phyloP scores from a whole-genome alignment of 2,113 vertebrate genomes.

The Charadrius vociferus region DNA sequence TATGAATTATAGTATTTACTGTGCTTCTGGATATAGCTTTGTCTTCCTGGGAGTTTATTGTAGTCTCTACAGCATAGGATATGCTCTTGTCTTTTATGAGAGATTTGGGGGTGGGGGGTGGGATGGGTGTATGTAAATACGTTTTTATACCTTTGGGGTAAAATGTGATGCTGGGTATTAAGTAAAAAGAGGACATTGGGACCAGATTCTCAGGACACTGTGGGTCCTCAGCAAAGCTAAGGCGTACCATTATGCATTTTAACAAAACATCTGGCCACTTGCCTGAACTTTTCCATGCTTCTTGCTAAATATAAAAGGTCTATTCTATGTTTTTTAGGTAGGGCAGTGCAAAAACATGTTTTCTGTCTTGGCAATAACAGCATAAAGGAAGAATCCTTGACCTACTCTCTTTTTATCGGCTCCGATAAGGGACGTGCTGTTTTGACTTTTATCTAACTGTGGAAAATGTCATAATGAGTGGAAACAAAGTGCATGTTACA shows the following conservation, averaged over 20 bases:
- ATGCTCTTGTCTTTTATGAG: not conserved
- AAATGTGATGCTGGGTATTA: not conserved
- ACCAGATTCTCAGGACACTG: not conserved
- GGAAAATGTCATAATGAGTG: slow-evolving; percentile 26
- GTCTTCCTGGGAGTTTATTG: not conserved
- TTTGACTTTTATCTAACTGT: slow-evolving; percentile 47
- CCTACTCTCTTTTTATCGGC: not conserved
- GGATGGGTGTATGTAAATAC: not conserved
- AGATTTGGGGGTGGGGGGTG: not conserved
- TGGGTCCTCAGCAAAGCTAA: not conserved
- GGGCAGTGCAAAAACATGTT: slow-evolving; percentile 24
- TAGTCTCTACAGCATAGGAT: not conserved
- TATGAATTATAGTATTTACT: not conserved
- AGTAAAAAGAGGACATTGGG: not conserved
- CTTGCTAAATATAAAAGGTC: slow-evolving; percentile 54
- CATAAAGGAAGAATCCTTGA: slow-evolving; percentile 54
- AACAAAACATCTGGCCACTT: slow-evolving; percentile 24
- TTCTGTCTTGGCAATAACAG: slow-evolving; percentile 27
- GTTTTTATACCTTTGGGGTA: not conserved
- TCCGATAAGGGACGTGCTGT: not conserved
- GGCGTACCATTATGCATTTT: not conserved
- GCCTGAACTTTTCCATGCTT: slow-evolving; percentile 49
- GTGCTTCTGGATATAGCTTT: not conserved
- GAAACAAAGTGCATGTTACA: slow-evolving; percentile 37
- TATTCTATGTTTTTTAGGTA: slow-evolving; percentile 14